phyloP scores from a whole-genome alignment of 2,113 vertebrate genomes.

The Phodopus roborovskii region DNA sequence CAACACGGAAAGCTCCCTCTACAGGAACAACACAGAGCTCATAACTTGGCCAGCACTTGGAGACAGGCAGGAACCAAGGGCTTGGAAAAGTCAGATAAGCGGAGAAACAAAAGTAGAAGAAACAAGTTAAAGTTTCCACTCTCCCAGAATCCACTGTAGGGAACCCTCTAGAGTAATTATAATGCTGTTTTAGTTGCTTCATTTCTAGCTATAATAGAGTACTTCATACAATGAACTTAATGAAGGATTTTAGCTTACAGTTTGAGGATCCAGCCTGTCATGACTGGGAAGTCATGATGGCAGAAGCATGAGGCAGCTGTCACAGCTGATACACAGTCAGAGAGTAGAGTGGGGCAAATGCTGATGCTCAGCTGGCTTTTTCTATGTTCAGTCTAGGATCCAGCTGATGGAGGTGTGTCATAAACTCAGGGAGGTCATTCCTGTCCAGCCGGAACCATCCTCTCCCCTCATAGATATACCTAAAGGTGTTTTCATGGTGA shows the following conservation, averaged over 20 bases:
- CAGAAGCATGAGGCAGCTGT: neutral
- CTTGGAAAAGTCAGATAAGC: neutral
- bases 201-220: neutral
- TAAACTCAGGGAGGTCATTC: neutral
- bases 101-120: neutral
- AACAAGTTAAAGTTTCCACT: neutral
- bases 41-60: neutral
- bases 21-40: neutral
- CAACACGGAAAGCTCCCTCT: neutral
- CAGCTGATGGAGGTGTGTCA: too few relatives aligned
- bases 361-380: neutral
- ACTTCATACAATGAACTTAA: neutral
- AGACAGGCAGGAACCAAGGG: neutral
- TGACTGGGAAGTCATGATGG: too few relatives aligned
- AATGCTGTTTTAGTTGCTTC: neutral
- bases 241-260: neutral
- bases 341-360: neutral
- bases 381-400: neutral
- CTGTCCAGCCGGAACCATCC: neutral
- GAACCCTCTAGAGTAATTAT: neutral
- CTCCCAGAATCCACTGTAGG: neutral
- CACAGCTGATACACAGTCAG: neutral
- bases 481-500: neutral
- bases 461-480: neutral
- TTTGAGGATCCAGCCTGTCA: neutral